Evolutionary conservation across 2,113 vertebrate species (phyloP), one percentile per base, ranked within the genome.

Genomic region (Proterorhinus semilunaris): DNA sequence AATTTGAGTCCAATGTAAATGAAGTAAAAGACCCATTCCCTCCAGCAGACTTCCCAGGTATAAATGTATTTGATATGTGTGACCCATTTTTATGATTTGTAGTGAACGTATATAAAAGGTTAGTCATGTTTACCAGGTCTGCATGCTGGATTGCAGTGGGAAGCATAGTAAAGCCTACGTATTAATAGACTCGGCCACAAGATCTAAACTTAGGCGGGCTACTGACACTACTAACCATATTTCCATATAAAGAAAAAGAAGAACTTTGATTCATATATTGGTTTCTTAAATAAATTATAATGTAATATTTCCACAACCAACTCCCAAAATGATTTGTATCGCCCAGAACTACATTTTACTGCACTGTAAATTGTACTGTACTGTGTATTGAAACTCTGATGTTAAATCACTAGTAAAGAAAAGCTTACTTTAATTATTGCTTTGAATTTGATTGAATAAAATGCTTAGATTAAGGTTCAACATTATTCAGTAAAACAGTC

Each of bases 1-100:
- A 99, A 76, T 99, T 99, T 92, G 98, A 99, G 88, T 98, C 96
- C 6, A 98, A 96, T 5, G 97, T 99, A 71, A 99, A 99, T 46
- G 97, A 99, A 88, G 94, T 98, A 66, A 99, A 99, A 86, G 98
- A 99, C 63, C 98, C 98, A 0, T 99, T 99, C 80, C 98, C 98
- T 42, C 96, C 97, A 10, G 96, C 95, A 8, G 98, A 99, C 82
- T 99, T 99, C 74, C 98, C 98, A 93, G 98, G 98, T 99, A 0
- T n/a, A 59, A 13, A 15, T 63, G 1, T 57, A 44, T 21, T 46
- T 62, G 8, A 43, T 59, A 43, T 59, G 15, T 17, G 52, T 9
- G 9, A 17, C 27, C 15, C 36, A 12, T 59, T 59, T 59, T 4
- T 15, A 6, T 62, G 62, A 10, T 54, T 48, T 11, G 12, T 58